Evolutionary conservation across 2,113 vertebrate genomes (phyloP), one percentile per base, ranked within the genome.

Genomic region (Orthochromis indermauri): DNA sequence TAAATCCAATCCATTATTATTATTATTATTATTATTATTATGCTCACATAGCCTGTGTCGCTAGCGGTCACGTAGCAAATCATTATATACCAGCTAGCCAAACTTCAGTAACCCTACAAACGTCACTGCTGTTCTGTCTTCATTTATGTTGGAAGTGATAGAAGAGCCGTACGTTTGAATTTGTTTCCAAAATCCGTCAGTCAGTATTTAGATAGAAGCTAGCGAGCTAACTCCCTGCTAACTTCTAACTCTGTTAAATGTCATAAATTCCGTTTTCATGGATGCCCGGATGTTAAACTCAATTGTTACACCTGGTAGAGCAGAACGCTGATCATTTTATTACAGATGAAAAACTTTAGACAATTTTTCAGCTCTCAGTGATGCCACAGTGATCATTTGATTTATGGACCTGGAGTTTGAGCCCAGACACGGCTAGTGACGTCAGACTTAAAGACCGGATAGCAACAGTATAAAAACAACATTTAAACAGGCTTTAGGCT

Each of bases 81-180:
- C n/a, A 6, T 21, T 54, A 54, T 11, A 54, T 21, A 21, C 51
- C n/a, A 54, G 51, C n/a, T 54, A 54, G 51, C 51, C 10, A 11
- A 54, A 54, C 5, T 54, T 11, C 10, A 54, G 10, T 21, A 54
- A 54, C 51, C n/a, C 10, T 54, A 21, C 51, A 54, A 54, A 54
- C 0, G 1, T 54, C n/a, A 54, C n/a, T 54, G n/a, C 51, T 54
- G 51, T 55, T 55, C 21, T 24, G 53, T 4, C 21, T 55, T 55
- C 1, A 55, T 7, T 55, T 55, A 55, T 55, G 53, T 24, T 55
- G 53, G 53, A 55, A 4, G 53, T 24, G 0, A 55, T 55, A 55
- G 1, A 2, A 24, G 53, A 55, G 53, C 21, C 0, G n/a, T 55
- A 13, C 54, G 0, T 55, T 55, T 26, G 0, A 26, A 55, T 55